These are phyloP conservation scores for Lasioglossum villosulum DNA, from an alignment of 2,888 invertebrate species.

Conservation along the genomic window DNA sequence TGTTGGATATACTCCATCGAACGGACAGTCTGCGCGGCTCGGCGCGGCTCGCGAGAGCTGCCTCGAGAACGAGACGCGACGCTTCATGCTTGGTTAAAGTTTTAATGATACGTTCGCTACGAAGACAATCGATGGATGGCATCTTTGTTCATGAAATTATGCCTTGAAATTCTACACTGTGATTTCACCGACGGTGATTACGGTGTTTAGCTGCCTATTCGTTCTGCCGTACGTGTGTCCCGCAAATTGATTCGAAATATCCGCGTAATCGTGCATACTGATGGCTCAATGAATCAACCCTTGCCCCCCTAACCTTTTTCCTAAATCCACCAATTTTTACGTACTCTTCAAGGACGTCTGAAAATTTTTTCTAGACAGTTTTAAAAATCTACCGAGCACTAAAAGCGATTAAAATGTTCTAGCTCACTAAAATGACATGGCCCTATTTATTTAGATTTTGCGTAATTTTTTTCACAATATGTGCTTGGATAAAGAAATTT, in stretches of 20 bases:
- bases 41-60: background rate
- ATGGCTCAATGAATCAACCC: background rate
- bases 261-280: background rate
- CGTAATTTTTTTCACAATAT: too few relatives aligned
- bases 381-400: too few relatives aligned
- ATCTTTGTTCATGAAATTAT: constrained; percentile 12
- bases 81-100: constrained; percentile 5
- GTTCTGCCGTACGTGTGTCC: background rate
- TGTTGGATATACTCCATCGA: constrained; percentile 2
- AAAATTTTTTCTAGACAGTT: background rate
- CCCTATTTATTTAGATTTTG: too few relatives aligned
- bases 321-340: background rate
- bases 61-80: background rate
- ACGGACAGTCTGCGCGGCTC: background rate
- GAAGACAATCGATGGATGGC: constrained; percentile 14
- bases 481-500: too few relatives aligned
- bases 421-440: too few relatives aligned
- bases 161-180: constrained; percentile 9
- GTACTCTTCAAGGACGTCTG: background rate
- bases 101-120: constrained; percentile 11
- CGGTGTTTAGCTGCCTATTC: background rate
- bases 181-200: background rate
- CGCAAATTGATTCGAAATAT: constrained; percentile 9
- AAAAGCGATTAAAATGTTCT: too few relatives aligned
- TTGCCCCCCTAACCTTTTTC: background rate